Base-by-base conservation (phyloP, 2,113 vertebrate species). In the Ochotona curzoniae region DNA sequence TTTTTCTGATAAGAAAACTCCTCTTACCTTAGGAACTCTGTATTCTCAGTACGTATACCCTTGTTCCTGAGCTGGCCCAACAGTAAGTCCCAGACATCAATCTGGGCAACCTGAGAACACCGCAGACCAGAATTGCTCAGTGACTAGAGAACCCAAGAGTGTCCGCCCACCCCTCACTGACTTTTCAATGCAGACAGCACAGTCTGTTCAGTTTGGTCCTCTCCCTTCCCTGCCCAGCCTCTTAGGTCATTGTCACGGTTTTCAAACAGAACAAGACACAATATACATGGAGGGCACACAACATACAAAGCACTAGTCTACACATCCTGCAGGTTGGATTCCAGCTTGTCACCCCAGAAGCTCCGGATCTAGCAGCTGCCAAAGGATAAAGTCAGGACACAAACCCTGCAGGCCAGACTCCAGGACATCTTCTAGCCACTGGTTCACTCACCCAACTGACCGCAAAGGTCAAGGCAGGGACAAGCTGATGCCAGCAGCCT, bases 121-220 rank as follows among this genome's bases (percentile, higher is more conserved):
- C 5, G 2, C 4, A 28, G 32, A 60, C 23, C 63, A 1, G 0
- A 17, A 54, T 5, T 9, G 51, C 28, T 44, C 11, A 21, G 4
- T 63, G n/a, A 44, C 28, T 73, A 9, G 2, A 87, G 71, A 91
- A 64, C 38, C 38, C 38, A 44, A 44, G 38, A 44, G 38, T 44
- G 38, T 44, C 38, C 6, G 38, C 38, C 38, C 38, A 44, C 44
- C 60, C 69, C 54, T 54, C 25, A 11, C 5, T 44, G 38, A 47
- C 35, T 91, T 82, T 69, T 57, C 44, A 67, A 57, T 2, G 25
- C 5, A 14, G 20, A 44, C 61, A 64, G 60, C 38, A 67, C 38
- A 63, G 47, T 44, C 17, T 30, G 25, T 49, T 57, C 1, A 8
- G 38, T 61, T 23, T n/a, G 51, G 20, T 44, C 38, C 38, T 6